phyloP scores from a whole-genome alignment of 2,113 vertebrate species.

The Phrynosoma blainvillii region DNA sequence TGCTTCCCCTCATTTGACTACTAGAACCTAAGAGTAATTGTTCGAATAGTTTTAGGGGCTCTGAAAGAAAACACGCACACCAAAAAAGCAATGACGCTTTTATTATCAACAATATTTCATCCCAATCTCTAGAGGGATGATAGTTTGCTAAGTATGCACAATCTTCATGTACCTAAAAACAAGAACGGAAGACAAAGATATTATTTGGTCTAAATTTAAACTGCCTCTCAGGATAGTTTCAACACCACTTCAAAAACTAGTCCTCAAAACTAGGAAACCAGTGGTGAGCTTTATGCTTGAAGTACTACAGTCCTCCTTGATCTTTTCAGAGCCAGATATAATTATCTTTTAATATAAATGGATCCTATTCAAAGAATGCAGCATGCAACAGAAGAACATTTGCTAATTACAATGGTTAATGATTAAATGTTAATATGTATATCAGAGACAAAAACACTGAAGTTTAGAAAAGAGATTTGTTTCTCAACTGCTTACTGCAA shows the following conservation, averaged over 20 bases:
- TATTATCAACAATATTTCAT: slow-evolving; percentile 44
- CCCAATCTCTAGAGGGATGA: slow-evolving; percentile 43
- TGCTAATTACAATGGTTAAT: slow-evolving; percentile 16
- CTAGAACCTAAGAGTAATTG: not conserved
- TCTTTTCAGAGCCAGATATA: not conserved
- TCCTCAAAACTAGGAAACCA: slow-evolving; percentile 28
- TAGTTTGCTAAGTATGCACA: not conserved
- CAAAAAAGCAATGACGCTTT: slow-evolving; percentile 16
- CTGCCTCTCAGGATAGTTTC: slow-evolving; percentile 37
- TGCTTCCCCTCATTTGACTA: no score
- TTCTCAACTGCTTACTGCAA: not conserved
- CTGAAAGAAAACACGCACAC: slow-evolving; percentile 19
- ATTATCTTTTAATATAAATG: slow-evolving; percentile 2
- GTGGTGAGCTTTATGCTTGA: not conserved
- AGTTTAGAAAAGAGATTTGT: slow-evolving; percentile 3
- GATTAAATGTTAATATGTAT: slow-evolving; percentile 3
- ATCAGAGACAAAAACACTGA: slow-evolving; percentile 1
- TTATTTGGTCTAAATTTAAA: slow-evolving; percentile 38
- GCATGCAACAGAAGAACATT: not conserved
- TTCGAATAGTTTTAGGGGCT: not conserved
- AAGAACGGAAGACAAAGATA: slow-evolving; percentile 28
- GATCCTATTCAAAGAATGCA: slow-evolving; percentile 9
- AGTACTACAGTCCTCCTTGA: not conserved
- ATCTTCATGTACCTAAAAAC: slow-evolving; percentile 35
- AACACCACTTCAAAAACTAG: slow-evolving; percentile 21